Conservation (phyloP, 2,113 vertebrate genomes). For the Phycodurus eques region DNA sequence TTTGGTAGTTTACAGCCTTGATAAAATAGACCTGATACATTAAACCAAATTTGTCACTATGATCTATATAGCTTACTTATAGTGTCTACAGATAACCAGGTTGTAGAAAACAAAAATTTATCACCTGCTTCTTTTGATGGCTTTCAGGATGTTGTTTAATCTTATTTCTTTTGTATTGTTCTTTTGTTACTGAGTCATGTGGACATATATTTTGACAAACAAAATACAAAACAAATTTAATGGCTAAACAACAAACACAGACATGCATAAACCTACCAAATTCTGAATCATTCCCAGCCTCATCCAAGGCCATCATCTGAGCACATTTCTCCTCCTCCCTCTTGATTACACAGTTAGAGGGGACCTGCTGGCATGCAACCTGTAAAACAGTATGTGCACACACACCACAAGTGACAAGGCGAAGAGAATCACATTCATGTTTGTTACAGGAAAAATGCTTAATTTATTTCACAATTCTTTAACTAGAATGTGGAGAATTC, state of each 20-base stretch:
- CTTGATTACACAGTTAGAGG: constrained; percentile 65
- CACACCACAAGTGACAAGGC: not conserved
- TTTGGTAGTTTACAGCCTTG: too few species aligned
- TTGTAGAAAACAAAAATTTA: too few species aligned
- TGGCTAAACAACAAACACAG: not conserved
- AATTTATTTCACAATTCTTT: constrained; percentile 14
- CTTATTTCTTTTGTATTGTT: too few species aligned
- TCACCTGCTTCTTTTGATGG: too few species aligned
- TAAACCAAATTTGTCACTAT: too few species aligned
- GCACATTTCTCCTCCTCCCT: constrained; percentile 65
- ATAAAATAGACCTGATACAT: too few species aligned
- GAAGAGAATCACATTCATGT: constrained; percentile 1
- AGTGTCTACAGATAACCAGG: too few species aligned
- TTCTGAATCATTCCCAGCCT: constrained; percentile 25
- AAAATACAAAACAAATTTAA: not conserved
- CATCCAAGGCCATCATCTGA: constrained; percentile 54
- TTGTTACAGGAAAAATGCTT: constrained; percentile 14
- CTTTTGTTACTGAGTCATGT: too few species aligned
- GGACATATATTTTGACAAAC: not conserved
- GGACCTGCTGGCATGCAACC: constrained; percentile 48
- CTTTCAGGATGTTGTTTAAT: too few species aligned
- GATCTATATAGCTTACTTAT: too few species aligned
- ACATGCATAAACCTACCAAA: constrained; percentile 31
- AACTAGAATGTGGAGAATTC: constrained; percentile 17
- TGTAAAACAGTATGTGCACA: constrained; percentile 18